A percentile compares a stretch with the other conserved stretches of the same genome.
These are phyloP conservation scores for Cyphomyrus plagiostoma DNA, from an alignment of 2,113 vertebrate genomes.

Conservation along the genomic window DNA sequence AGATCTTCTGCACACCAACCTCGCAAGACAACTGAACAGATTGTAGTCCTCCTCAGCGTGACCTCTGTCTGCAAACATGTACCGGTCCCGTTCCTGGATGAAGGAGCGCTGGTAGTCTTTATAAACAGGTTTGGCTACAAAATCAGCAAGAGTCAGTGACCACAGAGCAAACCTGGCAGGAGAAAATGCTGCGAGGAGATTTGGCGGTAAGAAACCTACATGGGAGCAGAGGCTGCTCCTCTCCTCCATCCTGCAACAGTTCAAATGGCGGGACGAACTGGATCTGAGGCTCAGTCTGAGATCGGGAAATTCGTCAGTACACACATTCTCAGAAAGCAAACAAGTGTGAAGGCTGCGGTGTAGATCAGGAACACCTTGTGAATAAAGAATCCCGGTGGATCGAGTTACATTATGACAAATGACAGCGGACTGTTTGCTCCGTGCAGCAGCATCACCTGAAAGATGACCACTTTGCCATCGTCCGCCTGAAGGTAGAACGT, in stretches of 20 bases:
- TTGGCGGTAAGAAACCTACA: conserved; percentile 58
- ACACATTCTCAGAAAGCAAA: too few species aligned
- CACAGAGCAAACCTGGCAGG: not conserved
- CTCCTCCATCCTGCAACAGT: conserved; percentile 57
- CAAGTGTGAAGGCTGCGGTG: too few species aligned
- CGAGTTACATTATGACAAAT: not conserved
- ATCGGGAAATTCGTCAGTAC: too few species aligned
- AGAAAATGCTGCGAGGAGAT: not conserved
- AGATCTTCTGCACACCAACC: conserved; percentile 40
- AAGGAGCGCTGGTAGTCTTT: conserved; percentile 58
- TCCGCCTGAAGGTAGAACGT: conserved; percentile 96
- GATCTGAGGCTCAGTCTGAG: conserved; percentile 81
- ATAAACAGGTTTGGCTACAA: conserved; percentile 49
- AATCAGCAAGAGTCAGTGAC: not conserved
- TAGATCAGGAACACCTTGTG: not conserved
- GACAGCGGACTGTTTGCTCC: not conserved
- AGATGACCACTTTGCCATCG: conserved; percentile 91
- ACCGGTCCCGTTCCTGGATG: conserved; percentile 59
- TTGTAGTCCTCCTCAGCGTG: conserved; percentile 59
- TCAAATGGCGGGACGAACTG: conserved; percentile 74
- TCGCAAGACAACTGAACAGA: conserved; percentile 82
- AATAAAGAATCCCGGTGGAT: not conserved
- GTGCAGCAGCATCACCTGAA: conserved; percentile 68
- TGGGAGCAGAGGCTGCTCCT: conserved; percentile 57
- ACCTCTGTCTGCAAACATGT: conserved; percentile 42